Evolutionary conservation across 1,140 invertebrate species (phyloP), one percentile per base, ranked within the genome.

Genomic region (Drosophila rufa): DNA sequence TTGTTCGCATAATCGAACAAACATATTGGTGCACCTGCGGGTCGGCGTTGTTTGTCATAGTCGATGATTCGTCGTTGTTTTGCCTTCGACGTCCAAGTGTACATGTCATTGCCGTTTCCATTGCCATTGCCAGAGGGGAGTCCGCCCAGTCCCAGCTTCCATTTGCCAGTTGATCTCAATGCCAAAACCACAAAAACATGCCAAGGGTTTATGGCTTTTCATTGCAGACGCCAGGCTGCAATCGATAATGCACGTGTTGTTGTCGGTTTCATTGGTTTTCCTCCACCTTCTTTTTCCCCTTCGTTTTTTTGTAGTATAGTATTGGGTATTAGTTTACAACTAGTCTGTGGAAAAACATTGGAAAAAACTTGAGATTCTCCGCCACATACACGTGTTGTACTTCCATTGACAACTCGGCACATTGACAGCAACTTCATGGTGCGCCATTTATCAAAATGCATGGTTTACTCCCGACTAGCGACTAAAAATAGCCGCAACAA

Each of bases 21-120:
- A 59, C 59, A 80, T 40, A 83, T 75, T 70, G 81, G 67, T 66
- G 56, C 67, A 80, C 78, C 82, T 84, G 76, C 60, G 60, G 77
- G 57, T 74, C 68, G 57, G 57, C 61, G 70, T 43, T 62, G 68
- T 68, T 80, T 61, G 69, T 50, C 76, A 61, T 38, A 60, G 46
- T 25, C 67, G 47, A 45, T 51, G 55, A 51, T 59, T 38, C 68
- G 43, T 60, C 53, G 57, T 48, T 56, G 66, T 56, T 71, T 56
- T 71, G 71, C 53, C 68, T 71, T 67, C 46, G 64, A 60, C 50
- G 66, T 77, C 66, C 81, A 84, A 76, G 78, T 84, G 82, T 66
- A 71, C 66, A 86, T 87, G 70, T 86, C 82, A 86, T 68, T 84
- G 76, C 71, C 76, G 62, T 46, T 64, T 38, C 43, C 75, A 82